These are phyloP conservation scores for Australoheros scitulus DNA, from an alignment of 2,113 vertebrate species.

Conservation along the genomic window DNA sequence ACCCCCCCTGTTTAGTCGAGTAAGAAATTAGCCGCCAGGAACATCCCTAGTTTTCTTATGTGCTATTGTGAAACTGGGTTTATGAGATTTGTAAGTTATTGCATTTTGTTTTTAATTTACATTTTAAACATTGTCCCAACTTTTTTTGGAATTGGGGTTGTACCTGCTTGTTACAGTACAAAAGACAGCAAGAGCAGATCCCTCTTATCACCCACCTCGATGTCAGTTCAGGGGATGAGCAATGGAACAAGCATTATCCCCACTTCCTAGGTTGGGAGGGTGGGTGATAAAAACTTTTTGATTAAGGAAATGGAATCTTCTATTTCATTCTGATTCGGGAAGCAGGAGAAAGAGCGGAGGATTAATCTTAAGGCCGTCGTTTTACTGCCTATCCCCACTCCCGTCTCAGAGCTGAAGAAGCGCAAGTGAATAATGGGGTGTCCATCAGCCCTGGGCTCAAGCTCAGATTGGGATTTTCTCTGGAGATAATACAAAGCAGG, in stretches of 20 bases:
- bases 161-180: constrained; percentile 71
- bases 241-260: constrained; percentile 63
- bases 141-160: not conserved
- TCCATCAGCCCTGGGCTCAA: constrained; percentile 80
- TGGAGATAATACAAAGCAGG: constrained; percentile 82
- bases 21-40: too few relatives aligned
- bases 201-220: constrained; percentile 65
- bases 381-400: constrained; percentile 77
- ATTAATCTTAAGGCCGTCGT: constrained; percentile 83
- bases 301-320: constrained; percentile 79
- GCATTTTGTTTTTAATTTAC: not conserved
- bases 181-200: constrained; percentile 68
- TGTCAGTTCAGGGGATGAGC: constrained; percentile 70
- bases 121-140: not conserved
- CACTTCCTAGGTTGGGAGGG: constrained; percentile 61
- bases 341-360: constrained; percentile 70
- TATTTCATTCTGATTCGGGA: constrained; percentile 76
- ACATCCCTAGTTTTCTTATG: not conserved
- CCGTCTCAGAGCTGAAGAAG: constrained; percentile 73
- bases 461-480: constrained; percentile 83
- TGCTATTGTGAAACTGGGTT: not conserved
- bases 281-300: constrained; percentile 80
- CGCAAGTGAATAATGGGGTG: constrained; percentile 82
- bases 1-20: too few relatives aligned
- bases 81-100: not conserved